Evolutionary conservation across 2,888 invertebrate species (phyloP), one percentile per base, ranked within the genome.

Genomic region (Polylopha cassiicola): DNA sequence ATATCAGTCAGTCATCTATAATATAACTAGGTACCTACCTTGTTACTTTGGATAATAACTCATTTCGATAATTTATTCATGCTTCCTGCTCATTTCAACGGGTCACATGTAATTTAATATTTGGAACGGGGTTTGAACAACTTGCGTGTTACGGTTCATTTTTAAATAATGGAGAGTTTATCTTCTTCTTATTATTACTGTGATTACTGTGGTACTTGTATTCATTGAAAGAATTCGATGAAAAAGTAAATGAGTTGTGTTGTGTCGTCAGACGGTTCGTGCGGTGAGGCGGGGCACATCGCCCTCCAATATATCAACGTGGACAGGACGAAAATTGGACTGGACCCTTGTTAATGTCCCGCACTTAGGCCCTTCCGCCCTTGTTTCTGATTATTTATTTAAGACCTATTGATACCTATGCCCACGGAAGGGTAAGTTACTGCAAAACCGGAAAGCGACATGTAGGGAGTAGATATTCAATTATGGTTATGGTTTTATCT

Each of bases 321-420:
- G 72, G 84, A 84, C 84, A 82, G 82, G 72, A 78, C 74, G 80
- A 82, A 84, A 85, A 85, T 85, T 84, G 82, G 81, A 79, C 77
- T 72, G 78, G 78, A 82, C 82, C 84, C 82, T 79, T 82, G 82
- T 84, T 84, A 84, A 84, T 81, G 81, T 81, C 73, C 72, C 61
- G 65, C 74, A 78, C 80, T 82, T 81, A 79, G 77, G 70, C 69
- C 74, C 72, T 71, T 72, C 70, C 72, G 67, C 67, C 67, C 73
- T 70, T 73, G 73, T 78, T 74, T 68, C 71, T 77, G 75, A 80
- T 80, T 84, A 81, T 82, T 81, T 77, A 76, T 77, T 81, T 80
- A 81, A 78, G 73, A 74, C 72, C 71, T 76, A 78, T 82, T 74
- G 80, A 78, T 78, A 72, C 64, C 51, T 53, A 53, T 50, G 41